Base-by-base conservation (phyloP, 2,797 vertebrate species). In the Liparis tanakae region DNA sequence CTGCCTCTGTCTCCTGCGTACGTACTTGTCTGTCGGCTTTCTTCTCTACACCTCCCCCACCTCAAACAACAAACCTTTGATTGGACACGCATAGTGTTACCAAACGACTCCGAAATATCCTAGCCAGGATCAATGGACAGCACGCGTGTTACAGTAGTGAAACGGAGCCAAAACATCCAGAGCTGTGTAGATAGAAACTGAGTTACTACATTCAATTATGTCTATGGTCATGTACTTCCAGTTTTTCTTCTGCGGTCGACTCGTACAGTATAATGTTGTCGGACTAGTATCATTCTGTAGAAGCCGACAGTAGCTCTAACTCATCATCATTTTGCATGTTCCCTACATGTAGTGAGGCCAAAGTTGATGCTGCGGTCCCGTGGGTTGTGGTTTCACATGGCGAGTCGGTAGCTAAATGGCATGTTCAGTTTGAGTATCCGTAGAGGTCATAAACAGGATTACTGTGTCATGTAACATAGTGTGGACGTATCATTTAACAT, bases 1-100 rank as follows among this genome's bases (percentile, higher is more conserved):
- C 85, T 91, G 77, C 92, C 93, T 91, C 86, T 94, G 72, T 94
- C 93, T 92, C 92, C 90, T 94, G 92, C 86, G 87, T 94, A 90
- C 86, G 90, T 93, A 79, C 81, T 83, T 81, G 87, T 91, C 87
- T 89, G 65, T 88, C 91, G 59, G 92, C 91, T 79, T 93, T 90
- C 90, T 89, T 91, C 70, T 88, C 85, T 79, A 61, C 87, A 80
- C 91, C 85, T 85, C 91, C 90, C 82, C 91, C 76, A 30, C 80
- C 44, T 22, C 79, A 76, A 77, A 86, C 72, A 68, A 71, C 72
- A 80, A 56, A 70, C 20, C 37, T 55, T 48, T 46, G n/a, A 58
- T 22, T 5, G 58, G 22, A 53, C 5, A 34, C 22, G 58, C 54
- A 67, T 14, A 25, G 0, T 33, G 34, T 72, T 50, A 7, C 18